Percentiles rank a stretch among this genome's conserved stretches.
Conservation (phyloP, 2,888 invertebrate genomes). For the Crossocerus cetratus region DNA sequence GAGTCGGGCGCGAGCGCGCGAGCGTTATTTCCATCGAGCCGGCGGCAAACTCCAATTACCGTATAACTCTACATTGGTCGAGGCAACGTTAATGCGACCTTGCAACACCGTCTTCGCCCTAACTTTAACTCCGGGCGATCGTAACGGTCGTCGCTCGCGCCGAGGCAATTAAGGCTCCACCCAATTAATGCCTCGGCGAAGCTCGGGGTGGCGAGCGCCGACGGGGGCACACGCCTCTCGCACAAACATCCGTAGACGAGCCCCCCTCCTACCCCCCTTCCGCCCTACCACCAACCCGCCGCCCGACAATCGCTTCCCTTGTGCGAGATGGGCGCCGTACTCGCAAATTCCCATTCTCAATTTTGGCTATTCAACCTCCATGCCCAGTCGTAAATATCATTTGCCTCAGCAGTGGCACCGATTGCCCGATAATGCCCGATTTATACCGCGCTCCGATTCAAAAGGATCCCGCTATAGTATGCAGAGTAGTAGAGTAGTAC, state of each 20-base stretch:
- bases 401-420: slow-evolving; percentile 32
- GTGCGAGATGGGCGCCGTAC: slow-evolving; percentile 16
- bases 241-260: slow-evolving; percentile 42
- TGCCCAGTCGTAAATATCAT: slow-evolving; percentile 28
- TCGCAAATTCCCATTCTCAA: slow-evolving; percentile 36
- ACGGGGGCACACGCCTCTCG: slow-evolving; percentile 27
- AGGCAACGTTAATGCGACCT: slow-evolving; percentile 25
- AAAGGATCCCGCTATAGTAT: slow-evolving; percentile 26
- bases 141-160: slow-evolving; percentile 72
- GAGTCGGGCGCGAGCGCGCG: background rate
- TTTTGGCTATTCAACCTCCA: slow-evolving; percentile 43
- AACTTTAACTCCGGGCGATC: slow-evolving; percentile 69
- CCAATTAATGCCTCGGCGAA: slow-evolving; percentile 68
- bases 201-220: slow-evolving; percentile 20
- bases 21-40: background rate
- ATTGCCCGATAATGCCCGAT: slow-evolving; percentile 46
- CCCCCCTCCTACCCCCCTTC: slow-evolving; percentile 23
- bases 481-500: too few species aligned
- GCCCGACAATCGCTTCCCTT: background rate
- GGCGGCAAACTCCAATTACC: background rate
- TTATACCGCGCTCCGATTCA: slow-evolving; percentile 38
- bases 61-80: slow-evolving; percentile 5
- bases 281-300: background rate
- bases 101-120: slow-evolving; percentile 39
- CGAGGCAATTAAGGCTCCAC: slow-evolving; percentile 72